Percentiles rank a stretch among this genome's conserved stretches.
Evolutionary conservation across 2,888 invertebrate species (phyloP).

Genomic region (Sphecodes monilicornis): DNA sequence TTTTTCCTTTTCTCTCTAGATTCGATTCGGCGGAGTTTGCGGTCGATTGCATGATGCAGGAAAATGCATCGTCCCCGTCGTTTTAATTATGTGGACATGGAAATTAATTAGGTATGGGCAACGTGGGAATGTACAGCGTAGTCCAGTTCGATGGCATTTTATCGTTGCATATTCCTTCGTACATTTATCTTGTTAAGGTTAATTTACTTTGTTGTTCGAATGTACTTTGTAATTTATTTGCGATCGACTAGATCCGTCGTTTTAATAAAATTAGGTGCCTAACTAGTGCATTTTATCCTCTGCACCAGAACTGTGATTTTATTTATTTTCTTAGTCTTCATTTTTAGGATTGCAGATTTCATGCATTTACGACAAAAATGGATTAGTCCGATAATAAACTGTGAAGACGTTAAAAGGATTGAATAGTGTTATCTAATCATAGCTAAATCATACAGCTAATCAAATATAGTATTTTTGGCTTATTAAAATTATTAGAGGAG

Average conservation of each 20-base stretch:
- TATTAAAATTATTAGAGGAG: no score
- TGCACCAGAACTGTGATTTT: no score
- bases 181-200: not conserved
- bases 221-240: not conserved
- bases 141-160: not conserved
- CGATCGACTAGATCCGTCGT: not conserved
- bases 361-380: no score
- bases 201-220: not conserved
- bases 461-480: no score
- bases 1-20: not conserved
- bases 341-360: no score
- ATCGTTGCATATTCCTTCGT: not conserved
- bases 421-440: no score
- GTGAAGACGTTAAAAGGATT: no score
- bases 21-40: not conserved
- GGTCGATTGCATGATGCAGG: conserved; percentile 16
- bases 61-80: conserved; percentile 25
- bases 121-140: conserved; percentile 14
- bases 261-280: not conserved
- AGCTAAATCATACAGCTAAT: no score
- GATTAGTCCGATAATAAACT: no score
- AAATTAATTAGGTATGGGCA: conserved; percentile 40
- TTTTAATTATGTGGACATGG: conserved; percentile 47
- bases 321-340: no score
- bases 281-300: not conserved